A percentile compares a stretch with the other conserved stretches of the same genome.
phyloP scores from a whole-genome alignment of 2,797 vertebrate species.

The Ispidina picta region DNA sequence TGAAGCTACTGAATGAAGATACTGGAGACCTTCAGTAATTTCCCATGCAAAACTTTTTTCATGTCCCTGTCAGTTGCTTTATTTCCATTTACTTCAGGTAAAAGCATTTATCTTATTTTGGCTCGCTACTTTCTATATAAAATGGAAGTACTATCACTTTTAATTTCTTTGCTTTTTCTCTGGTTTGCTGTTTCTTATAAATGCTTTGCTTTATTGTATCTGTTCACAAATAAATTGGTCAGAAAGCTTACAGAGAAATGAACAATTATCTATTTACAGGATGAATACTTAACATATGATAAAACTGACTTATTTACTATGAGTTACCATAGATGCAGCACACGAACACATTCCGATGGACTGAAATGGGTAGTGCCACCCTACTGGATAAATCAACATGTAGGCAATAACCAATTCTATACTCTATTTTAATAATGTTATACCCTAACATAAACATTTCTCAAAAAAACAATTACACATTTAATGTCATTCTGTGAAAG shows the following conservation, averaged over 20 bases:
- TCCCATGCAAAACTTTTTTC: not conserved
- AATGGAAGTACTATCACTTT: not conserved
- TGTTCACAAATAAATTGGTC: not conserved
- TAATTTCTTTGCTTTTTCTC: not conserved
- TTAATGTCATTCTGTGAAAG: not conserved
- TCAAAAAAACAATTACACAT: not conserved
- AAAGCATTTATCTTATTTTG: not conserved
- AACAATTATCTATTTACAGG: not conserved
- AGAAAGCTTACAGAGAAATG: not conserved
- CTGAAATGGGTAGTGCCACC: not conserved
- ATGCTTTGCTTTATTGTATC: not conserved
- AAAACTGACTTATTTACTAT: not conserved
- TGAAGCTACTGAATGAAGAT: not conserved
- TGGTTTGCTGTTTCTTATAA: not conserved
- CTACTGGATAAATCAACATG: not conserved
- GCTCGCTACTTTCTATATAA: not conserved
- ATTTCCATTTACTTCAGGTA: not conserved
- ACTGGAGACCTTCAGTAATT: not conserved
- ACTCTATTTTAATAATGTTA: not conserved
- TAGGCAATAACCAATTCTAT: not conserved
- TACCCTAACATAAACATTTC: not conserved
- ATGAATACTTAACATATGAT: not conserved
- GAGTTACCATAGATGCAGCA: not conserved
- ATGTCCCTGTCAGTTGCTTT: not conserved
- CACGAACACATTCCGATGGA: not conserved